Evolutionary conservation across 1,140 invertebrate species (phyloP).

Genomic region (Penaeus vannamei): DNA sequence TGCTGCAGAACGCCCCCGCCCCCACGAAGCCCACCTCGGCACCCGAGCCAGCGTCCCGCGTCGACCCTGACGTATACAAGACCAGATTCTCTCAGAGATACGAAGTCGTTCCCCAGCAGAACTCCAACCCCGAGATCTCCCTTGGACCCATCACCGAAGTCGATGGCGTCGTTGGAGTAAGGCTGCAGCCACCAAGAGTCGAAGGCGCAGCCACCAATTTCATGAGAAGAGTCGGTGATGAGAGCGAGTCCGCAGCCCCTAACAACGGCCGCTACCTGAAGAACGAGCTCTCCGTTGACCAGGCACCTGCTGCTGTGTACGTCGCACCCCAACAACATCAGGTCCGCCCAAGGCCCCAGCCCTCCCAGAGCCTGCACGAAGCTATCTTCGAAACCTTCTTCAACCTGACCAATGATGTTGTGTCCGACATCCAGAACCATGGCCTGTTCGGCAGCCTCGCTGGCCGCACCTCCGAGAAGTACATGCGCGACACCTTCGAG

Average conservation of each 20-base stretch:
- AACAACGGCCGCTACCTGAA: conserved; percentile 42
- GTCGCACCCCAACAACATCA: neutral
- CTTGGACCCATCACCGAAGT: neutral
- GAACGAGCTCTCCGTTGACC: conserved; percentile 42
- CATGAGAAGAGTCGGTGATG: neutral
- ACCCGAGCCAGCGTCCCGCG: neutral
- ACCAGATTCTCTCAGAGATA: conserved; percentile 15
- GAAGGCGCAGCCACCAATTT: conserved; percentile 36
- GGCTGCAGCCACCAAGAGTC: conserved; percentile 39
- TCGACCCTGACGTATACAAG: neutral
- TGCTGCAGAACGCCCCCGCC: conserved; percentile 3
- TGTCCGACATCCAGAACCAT: conserved; percentile 25
- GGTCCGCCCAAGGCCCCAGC: neutral
- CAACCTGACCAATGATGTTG: conserved; percentile 51
- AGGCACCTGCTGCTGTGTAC: conserved; percentile 11
- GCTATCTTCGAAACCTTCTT: conserved; percentile 37
- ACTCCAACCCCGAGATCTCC: neutral
- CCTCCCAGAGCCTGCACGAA: neutral
- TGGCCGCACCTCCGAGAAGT: conserved; percentile 48
- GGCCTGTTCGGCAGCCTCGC: conserved; percentile 45
- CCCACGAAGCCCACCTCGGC: neutral
- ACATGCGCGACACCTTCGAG: conserved; percentile 56
- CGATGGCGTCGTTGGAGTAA: conserved; percentile 45
- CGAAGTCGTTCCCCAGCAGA: conserved; percentile 3
- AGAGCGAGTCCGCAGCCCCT: neutral